Conservation (phyloP, 2,888 invertebrate species). For the Meliscaeva auricollis region DNA sequence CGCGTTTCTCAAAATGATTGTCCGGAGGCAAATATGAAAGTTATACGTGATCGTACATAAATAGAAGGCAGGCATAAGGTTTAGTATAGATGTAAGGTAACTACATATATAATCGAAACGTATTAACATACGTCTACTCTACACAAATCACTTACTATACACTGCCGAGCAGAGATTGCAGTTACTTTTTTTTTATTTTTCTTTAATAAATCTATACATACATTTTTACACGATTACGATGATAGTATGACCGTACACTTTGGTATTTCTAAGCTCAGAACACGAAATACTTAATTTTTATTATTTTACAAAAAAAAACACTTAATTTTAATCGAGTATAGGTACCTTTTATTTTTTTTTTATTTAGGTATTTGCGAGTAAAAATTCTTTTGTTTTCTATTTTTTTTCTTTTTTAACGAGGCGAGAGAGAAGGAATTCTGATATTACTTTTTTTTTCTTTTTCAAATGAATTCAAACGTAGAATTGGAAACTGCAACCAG, state of each 20-base stretch:
- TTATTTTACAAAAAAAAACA: conserved; percentile 41
- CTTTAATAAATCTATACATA: conserved; percentile 59
- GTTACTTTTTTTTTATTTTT: conserved; percentile 77
- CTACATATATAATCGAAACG: conserved; percentile 37
- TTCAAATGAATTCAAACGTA: conserved; percentile 61
- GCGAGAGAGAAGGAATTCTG: conserved; percentile 46
- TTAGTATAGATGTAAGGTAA: conserved; percentile 28
- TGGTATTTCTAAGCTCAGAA: conserved; percentile 72
- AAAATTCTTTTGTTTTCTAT: conserved; percentile 39
- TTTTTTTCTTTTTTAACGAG: conserved; percentile 34
- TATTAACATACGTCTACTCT: conserved; percentile 54
- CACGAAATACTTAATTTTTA: conserved; percentile 46
- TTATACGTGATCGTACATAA: conserved; percentile 71
- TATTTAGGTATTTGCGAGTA: conserved; percentile 53
- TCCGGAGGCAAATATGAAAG: conserved; percentile 72
- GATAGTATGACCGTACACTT: conserved; percentile 67
- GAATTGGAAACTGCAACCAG: conserved; percentile 76
- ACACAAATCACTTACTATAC: conserved; percentile 71
- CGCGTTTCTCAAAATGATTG: conserved; percentile 49
- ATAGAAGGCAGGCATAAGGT: conserved; percentile 39
- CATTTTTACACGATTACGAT: conserved; percentile 66
- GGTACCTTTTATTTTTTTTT: conserved; percentile 43
- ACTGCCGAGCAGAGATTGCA: conserved; percentile 46
- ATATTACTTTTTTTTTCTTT: conserved; percentile 3
- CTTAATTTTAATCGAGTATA: conserved; percentile 39